Evolutionary conservation across 2,888 invertebrate species (phyloP), one percentile per base, ranked within the genome.

Genomic region (Dasysyrphus albostriatus): DNA sequence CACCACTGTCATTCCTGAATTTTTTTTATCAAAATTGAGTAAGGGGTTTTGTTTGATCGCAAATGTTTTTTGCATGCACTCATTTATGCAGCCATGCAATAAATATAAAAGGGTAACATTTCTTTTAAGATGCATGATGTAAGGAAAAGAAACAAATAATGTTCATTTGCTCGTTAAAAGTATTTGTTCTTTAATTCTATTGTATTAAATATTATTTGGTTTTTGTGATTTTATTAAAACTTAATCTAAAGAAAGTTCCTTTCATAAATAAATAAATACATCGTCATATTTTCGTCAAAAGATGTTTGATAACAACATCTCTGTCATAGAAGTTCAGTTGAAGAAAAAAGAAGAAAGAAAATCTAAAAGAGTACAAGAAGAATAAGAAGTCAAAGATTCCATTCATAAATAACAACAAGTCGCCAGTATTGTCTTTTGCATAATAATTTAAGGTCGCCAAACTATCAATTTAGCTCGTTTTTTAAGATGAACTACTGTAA

Each of bases 211-310:
- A 49, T 61, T 77, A 85, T 80, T 79, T 83, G 65, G 42, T 65
- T 63, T 63, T 61, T 37, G 37, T 59, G n/a, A 61, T 49, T 79
- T 24, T 47, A 19, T 83, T 49, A 54, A 79, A 59, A 79, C 39
- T 74, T 42, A 74, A 54, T 59, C 59, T 69, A 63, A 77, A 56
- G 3, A 70, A 63, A 63, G 49, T 70, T 73, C 5, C 14, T 70
- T 65, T 63, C 42, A 81, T 85, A 77, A 85, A 85, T 85, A 85
- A 85, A 85, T 81, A 82, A 82, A 74, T 85, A 81, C 59, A 61
- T 77, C 74, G 77, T 78, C 77, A 70, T 19, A 12, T 34, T 51
- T 69, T 74, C 42, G 76, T 77, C 73, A 44, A 54, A 39, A 47
- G 34, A 56, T 32, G 54, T 32, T 51, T 2, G 24, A 51, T 6